phyloP scores from a whole-genome alignment of 2,113 vertebrate genomes.

The Callionymus lyra region DNA sequence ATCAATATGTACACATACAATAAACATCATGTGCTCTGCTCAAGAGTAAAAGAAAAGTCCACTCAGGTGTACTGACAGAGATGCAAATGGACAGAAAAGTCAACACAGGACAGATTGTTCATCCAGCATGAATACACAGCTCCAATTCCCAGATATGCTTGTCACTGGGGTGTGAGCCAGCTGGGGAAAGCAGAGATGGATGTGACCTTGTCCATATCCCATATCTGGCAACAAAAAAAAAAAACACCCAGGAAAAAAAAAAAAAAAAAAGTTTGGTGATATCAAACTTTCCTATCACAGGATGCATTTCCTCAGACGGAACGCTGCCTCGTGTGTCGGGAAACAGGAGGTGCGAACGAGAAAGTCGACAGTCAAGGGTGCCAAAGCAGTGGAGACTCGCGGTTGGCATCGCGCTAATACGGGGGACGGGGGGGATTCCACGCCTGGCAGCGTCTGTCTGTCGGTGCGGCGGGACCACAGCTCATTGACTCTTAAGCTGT shows the following conservation, averaged over 20 bases:
- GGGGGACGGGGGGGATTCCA: constrained; percentile 8
- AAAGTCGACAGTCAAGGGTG: constrained; percentile 40
- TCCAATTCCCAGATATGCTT: constrained; percentile 41
- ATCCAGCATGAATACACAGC: constrained; percentile 56
- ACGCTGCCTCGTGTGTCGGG: constrained; percentile 15
- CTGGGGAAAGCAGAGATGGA: constrained; percentile 38
- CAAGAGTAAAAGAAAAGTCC: constrained; percentile 17
- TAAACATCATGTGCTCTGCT: background rate
- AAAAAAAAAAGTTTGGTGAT: constrained; percentile 10
- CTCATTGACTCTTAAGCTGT: constrained; percentile 47
- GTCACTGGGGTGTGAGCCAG: constrained; percentile 48
- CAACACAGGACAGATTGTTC: constrained; percentile 66
- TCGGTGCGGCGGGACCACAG: constrained; percentile 33
- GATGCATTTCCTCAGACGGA: constrained; percentile 8
- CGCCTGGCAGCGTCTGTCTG: constrained; percentile 26
- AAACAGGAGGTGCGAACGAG: constrained; percentile 34
- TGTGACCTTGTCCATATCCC: constrained; percentile 43
- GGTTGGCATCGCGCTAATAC: constrained; percentile 31
- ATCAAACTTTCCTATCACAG: constrained; percentile 4
- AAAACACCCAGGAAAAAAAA: constrained; percentile 1
- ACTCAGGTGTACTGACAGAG: constrained; percentile 39
- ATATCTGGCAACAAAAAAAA: constrained; percentile 33
- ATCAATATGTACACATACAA: background rate
- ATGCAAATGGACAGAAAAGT: constrained; percentile 58
- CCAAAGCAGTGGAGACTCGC: constrained; percentile 35